phyloP scores from a whole-genome alignment of 2,113 vertebrate genomes.

The Chiloscyllium plagiosum region DNA sequence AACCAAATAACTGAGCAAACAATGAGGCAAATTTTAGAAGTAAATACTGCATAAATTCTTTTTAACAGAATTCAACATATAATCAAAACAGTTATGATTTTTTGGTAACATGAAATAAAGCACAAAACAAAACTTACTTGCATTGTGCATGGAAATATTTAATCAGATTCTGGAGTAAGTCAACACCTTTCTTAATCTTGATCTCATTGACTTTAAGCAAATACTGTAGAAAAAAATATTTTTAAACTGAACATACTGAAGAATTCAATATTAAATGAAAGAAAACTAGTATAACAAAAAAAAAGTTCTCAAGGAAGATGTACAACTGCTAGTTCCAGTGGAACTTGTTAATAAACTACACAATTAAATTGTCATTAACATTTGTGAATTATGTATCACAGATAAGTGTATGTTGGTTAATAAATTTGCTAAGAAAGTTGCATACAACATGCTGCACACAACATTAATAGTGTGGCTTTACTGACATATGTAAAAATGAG shows the following conservation, averaged over 20 bases:
- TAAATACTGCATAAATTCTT: background rate
- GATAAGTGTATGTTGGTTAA: background rate
- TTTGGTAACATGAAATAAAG: background rate
- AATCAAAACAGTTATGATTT: background rate
- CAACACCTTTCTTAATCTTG: slow-evolving; percentile 92
- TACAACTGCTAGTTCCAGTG: background rate
- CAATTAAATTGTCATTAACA: background rate
- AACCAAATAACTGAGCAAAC: background rate
- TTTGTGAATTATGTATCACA: background rate
- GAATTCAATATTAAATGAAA: background rate
- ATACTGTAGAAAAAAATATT: slow-evolving; percentile 63
- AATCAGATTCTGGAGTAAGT: slow-evolving; percentile 93
- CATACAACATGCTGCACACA: background rate
- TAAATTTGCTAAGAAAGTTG: background rate
- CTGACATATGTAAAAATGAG: background rate
- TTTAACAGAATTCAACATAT: background rate
- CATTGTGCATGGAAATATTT: slow-evolving; percentile 97
- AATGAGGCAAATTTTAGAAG: background rate
- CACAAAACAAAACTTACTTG: slow-evolving; percentile 72
- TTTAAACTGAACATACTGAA: background rate
- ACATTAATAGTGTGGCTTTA: background rate
- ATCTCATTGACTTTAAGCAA: slow-evolving; percentile 97
- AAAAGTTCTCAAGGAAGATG: background rate
- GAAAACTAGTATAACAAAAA: background rate
- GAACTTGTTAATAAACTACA: background rate